These are phyloP conservation scores for Trachemys scripta DNA, from an alignment of 2,113 vertebrate species.

Conservation along the genomic window DNA sequence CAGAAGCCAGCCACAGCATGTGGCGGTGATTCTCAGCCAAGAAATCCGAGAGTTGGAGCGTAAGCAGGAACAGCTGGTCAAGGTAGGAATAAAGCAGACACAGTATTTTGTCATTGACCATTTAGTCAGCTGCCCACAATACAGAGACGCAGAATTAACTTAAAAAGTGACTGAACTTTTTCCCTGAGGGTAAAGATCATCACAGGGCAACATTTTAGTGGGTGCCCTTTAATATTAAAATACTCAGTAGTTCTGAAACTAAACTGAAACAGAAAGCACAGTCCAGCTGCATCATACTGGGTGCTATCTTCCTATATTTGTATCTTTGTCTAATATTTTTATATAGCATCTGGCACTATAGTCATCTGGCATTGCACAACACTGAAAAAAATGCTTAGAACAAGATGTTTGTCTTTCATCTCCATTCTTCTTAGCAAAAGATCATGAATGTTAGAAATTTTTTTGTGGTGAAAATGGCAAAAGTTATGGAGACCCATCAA, in stretches of 20 bases:
- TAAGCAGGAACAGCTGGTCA: slow-evolving; percentile 91
- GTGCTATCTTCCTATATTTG: neutral
- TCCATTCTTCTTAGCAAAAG: neutral
- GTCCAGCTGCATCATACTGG: rapidly evolving
- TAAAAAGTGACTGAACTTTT: neutral
- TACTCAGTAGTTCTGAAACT: neutral
- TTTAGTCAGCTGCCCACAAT: neutral
- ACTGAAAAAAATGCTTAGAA: neutral
- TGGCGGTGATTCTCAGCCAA: slow-evolving; percentile 91
- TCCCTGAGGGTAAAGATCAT: neutral
- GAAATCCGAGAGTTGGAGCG: slow-evolving; percentile 91
- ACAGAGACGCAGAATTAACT: neutral
- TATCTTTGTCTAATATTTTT: neutral
- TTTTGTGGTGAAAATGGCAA: neutral
- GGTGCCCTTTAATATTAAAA: neutral
- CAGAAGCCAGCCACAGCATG: slow-evolving; percentile 91
- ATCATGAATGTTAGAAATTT: neutral
- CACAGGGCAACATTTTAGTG: neutral
- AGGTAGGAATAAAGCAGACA: slow-evolving; percentile 81
- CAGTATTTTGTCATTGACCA: neutral
- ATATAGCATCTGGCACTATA: neutral
- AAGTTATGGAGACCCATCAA: neutral
- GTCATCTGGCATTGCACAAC: neutral
- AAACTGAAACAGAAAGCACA: neutral
- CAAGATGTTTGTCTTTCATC: neutral